These are phyloP conservation scores for Trematomus loennbergii DNA, from an alignment of 2,113 vertebrate genomes.

Conservation along the genomic window DNA sequence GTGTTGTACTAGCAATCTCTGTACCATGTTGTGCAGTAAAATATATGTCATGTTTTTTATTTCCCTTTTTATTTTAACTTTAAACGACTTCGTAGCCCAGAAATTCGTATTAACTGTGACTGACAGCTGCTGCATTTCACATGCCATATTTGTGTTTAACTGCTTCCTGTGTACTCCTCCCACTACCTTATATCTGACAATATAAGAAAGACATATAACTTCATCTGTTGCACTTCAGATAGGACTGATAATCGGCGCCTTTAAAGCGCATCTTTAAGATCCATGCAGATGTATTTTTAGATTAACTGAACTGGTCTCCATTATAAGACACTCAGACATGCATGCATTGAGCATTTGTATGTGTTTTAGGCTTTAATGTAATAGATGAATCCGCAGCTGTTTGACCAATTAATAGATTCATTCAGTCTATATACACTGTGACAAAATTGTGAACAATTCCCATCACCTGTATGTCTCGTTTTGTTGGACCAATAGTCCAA, in stretches of 20 bases:
- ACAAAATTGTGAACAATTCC: background rate
- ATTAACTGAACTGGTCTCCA: background rate
- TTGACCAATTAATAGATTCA: background rate
- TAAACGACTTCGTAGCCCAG: background rate
- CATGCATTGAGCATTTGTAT: background rate
- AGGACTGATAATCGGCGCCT: background rate
- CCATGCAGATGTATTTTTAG: background rate
- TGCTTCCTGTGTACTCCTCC: slow-evolving; percentile 20
- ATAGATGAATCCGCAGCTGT: background rate
- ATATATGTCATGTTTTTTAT: background rate
- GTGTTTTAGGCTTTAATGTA: background rate
- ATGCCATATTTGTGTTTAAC: slow-evolving; percentile 11
- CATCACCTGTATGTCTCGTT: background rate
- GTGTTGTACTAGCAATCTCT: background rate
- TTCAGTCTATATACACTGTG: background rate
- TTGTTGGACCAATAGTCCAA: background rate
- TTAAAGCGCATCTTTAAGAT: background rate
- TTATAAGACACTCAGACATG: background rate
- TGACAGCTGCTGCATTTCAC: slow-evolving; percentile 15
- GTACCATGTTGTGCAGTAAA: background rate
- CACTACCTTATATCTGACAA: slow-evolving; percentile 4
- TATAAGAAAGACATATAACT: background rate
- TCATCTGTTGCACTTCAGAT: background rate
- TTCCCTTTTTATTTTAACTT: background rate
- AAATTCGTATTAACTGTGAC: background rate